phyloP scores from a whole-genome alignment of 2,797 vertebrate species.

The Acridotheres tristis region DNA sequence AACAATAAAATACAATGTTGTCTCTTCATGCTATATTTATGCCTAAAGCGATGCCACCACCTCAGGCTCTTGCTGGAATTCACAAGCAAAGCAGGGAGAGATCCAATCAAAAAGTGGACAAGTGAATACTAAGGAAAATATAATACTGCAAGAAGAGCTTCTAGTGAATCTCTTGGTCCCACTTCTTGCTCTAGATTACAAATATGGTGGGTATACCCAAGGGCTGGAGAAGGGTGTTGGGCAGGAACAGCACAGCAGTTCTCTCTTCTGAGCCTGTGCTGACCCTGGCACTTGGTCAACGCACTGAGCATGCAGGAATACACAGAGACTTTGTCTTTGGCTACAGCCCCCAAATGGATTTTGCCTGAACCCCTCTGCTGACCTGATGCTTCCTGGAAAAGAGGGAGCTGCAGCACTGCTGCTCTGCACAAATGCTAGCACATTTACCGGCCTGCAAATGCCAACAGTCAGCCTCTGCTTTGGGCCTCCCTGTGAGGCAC shows the following conservation, averaged over 20 bases:
- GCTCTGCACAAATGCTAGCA: not conserved
- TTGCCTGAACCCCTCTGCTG: not conserved
- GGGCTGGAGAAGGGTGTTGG: not conserved
- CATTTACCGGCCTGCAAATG: not conserved
- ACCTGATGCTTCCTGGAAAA: not conserved
- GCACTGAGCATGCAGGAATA: not conserved
- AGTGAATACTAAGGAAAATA: conserved; percentile 37
- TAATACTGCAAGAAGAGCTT: not conserved
- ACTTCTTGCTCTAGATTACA: not conserved
- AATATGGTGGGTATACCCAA: not conserved
- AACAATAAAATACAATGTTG: conserved; percentile 76
- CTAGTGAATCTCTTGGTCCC: not conserved
- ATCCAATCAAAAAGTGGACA: conserved; percentile 46
- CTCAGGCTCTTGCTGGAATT: conserved; percentile 55
- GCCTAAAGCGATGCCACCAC: conserved; percentile 58
- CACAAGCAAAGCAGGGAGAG: conserved; percentile 48
- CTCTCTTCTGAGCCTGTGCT: not conserved
- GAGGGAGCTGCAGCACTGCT: not conserved
- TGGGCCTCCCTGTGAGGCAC: not conserved
- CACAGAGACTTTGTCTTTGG: not conserved
- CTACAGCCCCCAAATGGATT: not conserved
- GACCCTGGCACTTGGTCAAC: not conserved
- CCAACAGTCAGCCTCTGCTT: not conserved
- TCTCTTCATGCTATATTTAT: conserved; percentile 77
- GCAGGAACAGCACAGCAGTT: not conserved